A percentile compares a stretch with the other conserved stretches of the same genome.
Conservation (phyloP, 2,113 vertebrate species). For the Chloroceryle aenea region DNA sequence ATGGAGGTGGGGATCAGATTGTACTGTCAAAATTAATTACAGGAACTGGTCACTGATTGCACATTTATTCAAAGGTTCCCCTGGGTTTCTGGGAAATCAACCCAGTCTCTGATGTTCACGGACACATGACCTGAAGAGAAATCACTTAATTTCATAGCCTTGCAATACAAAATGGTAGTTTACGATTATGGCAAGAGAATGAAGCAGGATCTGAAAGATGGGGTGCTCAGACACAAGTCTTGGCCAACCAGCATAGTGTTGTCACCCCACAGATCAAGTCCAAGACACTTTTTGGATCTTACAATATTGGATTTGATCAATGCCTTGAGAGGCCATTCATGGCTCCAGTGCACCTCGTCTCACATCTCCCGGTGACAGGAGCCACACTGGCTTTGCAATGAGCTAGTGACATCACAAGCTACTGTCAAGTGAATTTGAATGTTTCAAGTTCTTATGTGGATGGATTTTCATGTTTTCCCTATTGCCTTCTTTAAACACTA, state of each 20-base stretch:
- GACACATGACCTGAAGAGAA: neutral
- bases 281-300: neutral
- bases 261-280: neutral
- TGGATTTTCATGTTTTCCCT: neutral
- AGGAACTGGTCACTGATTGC: neutral
- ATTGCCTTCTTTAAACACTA: neutral
- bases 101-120: neutral
- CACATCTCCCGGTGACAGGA: neutral
- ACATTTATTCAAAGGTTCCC: neutral
- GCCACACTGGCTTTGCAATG: neutral
- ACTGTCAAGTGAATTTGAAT: neutral
- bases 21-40: neutral
- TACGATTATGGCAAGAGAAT: neutral
- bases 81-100: neutral
- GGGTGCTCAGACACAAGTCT: neutral
- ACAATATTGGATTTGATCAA: rapidly evolving
- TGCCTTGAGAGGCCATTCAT: neutral
- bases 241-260: neutral
- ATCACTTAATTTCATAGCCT: neutral
- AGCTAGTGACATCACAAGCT: rapidly evolving
- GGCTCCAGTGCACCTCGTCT: neutral
- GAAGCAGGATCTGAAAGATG: neutral
- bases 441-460: neutral
- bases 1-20: neutral
- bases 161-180: neutral